Conservation (phyloP, 2,797 vertebrate species). For the Crenichthys baileyi region DNA sequence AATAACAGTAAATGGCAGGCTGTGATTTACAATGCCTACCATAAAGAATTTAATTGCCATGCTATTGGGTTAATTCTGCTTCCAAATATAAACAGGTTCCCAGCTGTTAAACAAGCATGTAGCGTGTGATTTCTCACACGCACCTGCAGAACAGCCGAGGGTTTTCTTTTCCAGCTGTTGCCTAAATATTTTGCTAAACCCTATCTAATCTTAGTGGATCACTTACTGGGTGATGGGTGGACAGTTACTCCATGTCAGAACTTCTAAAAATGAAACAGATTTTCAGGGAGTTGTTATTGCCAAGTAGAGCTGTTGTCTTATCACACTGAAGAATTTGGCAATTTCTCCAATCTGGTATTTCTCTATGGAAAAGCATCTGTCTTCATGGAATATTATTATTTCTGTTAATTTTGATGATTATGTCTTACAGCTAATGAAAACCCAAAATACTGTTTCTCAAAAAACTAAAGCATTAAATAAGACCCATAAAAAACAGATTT, state of each 20-base stretch:
- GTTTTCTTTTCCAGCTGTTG: conserved; percentile 48
- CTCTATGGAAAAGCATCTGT: conserved; percentile 22
- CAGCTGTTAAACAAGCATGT: conserved; percentile 26
- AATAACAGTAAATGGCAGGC: background rate
- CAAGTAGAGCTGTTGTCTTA: conserved; percentile 9
- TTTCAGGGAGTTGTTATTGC: conserved; percentile 29
- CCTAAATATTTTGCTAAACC: conserved; percentile 45
- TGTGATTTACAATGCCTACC: background rate
- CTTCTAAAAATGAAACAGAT: conserved; percentile 47
- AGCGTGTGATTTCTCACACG: conserved; percentile 36
- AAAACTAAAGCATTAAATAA: background rate
- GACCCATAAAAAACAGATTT: too few relatives aligned
- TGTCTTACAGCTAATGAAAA: background rate
- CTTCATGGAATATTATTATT: conserved; percentile 5
- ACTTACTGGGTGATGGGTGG: conserved; percentile 24
- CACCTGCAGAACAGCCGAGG: conserved; percentile 40
- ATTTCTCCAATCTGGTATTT: conserved; percentile 13
- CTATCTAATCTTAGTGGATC: conserved; percentile 33
- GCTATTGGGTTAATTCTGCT: background rate
- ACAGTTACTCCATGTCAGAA: conserved; percentile 28
- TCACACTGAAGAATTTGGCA: conserved; percentile 47
- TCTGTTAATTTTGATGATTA: background rate
- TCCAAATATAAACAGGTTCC: conserved; percentile 27
- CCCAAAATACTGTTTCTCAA: background rate
- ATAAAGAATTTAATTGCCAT: background rate